These are phyloP conservation scores for Rana temporaria DNA, from an alignment of 2,113 vertebrate species.

Conservation along the genomic window DNA sequence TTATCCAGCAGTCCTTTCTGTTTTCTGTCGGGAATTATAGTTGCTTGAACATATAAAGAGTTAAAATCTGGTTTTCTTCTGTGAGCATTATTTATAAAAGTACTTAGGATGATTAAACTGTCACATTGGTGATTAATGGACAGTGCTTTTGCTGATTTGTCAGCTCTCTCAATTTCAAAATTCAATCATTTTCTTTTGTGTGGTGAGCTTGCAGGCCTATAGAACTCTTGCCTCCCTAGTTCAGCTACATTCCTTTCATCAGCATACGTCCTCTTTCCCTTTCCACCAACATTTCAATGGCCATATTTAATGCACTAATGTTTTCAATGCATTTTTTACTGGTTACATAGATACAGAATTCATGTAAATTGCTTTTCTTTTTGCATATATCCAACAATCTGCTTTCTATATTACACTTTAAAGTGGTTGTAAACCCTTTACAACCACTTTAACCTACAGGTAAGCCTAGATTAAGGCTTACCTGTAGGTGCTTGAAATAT, in stretches of 20 bases:
- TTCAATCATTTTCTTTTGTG: conserved; percentile 71
- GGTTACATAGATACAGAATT: neutral
- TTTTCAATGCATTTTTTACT: neutral
- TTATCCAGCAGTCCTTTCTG: too few species aligned
- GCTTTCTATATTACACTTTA: too few species aligned
- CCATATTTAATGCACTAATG: neutral
- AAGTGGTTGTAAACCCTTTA: too few species aligned
- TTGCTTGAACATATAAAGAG: neutral
- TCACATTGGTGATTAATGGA: conserved; percentile 73
- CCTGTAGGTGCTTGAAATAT: too few species aligned
- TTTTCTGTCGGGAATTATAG: neutral
- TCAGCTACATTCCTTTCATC: conserved; percentile 59
- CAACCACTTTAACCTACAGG: too few species aligned
- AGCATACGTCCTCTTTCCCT: conserved; percentile 59
- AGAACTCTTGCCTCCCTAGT: conserved; percentile 61
- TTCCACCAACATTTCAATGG: conserved; percentile 63
- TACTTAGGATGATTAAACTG: conserved; percentile 76
- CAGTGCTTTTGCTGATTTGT: conserved; percentile 72
- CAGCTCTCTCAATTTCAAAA: conserved; percentile 70
- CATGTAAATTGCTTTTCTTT: too few species aligned
- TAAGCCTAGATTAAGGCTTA: too few species aligned
- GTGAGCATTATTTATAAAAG: conserved; percentile 62
- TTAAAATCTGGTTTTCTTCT: conserved; percentile 49
- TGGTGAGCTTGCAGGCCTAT: conserved; percentile 60
- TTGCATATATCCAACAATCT: too few species aligned